Evolutionary conservation across 1,140 invertebrate genomes (phyloP).

Genomic region (Orius insidiosus): DNA sequence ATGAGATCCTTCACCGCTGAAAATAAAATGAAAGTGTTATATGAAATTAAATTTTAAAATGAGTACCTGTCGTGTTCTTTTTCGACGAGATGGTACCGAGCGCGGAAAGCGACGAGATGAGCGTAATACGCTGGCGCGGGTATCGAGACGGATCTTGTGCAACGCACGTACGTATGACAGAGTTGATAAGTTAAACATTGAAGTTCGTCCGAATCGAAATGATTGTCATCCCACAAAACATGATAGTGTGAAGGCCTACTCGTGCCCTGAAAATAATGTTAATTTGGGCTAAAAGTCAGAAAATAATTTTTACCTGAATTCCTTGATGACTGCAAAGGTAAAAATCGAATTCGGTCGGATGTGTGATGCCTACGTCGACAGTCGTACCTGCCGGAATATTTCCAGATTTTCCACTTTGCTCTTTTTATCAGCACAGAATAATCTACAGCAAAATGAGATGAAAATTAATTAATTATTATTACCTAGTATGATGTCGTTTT

Average conservation of each 20-base stretch:
- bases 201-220: conserved; percentile 94
- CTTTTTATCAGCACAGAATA: conserved; percentile 99
- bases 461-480: conserved; percentile 1
- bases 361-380: conserved; percentile 97
- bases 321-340: conserved; percentile 99
- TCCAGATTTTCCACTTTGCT: conserved; percentile 94
- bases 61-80: conserved; percentile 97
- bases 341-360: conserved; percentile 99
- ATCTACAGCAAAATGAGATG: conserved; percentile 27
- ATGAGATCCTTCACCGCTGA: conserved; percentile 88
- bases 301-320: conserved; percentile 78
- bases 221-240: conserved; percentile 99
- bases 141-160: conserved; percentile 96
- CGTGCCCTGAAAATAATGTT: conserved; percentile 83
- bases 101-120: conserved; percentile 96
- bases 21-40: conserved; percentile 27
- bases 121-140: conserved; percentile 99
- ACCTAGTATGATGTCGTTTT: conserved; percentile 87
- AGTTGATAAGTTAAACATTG: conserved; percentile 98
- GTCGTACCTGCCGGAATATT: conserved; percentile 99
- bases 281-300: no score
- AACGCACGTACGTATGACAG: conserved; percentile 99
- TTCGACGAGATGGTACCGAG: conserved; percentile 97
- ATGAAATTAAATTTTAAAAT: no score
- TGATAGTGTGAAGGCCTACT: conserved; percentile 97